A percentile compares a stretch with the other conserved stretches of the same genome.
Conservation (phyloP, 2,113 vertebrate genomes). For the Todiramphus saurophagus region DNA sequence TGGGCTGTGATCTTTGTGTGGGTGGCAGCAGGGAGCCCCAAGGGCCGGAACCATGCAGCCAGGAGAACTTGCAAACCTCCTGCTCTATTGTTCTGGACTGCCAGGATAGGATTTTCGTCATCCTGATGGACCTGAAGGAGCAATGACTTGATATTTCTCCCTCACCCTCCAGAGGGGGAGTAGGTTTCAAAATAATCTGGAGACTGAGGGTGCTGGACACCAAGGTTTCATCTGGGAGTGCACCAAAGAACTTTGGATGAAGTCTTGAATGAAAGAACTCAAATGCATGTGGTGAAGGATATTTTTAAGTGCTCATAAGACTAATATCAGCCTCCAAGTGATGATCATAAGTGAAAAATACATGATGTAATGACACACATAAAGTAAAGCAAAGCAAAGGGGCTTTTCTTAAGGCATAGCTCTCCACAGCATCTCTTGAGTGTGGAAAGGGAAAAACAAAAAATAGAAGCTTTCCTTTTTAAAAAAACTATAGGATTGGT, state of each 20-base stretch:
- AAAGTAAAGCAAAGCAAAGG: background rate
- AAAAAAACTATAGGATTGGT: conserved; percentile 5
- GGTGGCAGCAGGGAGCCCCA: conserved; percentile 75
- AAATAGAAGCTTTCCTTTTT: background rate
- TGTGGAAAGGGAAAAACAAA: background rate
- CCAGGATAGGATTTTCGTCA: background rate
- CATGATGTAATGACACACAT: background rate
- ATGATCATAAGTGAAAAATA: background rate
- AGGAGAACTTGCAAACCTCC: conserved; percentile 66
- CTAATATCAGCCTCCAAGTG: background rate
- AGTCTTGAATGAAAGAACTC: background rate
- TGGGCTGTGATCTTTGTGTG: conserved; percentile 74
- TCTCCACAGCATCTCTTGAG: background rate
- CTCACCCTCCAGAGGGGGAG: background rate
- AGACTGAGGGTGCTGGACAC: background rate
- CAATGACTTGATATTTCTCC: background rate
- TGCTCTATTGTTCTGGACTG: conserved; percentile 35
- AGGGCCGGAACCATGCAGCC: conserved; percentile 68
- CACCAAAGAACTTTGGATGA: background rate
- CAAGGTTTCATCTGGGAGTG: background rate
- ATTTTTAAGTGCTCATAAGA: background rate
- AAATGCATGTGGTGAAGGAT: background rate
- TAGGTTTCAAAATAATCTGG: background rate
- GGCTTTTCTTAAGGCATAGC: background rate
- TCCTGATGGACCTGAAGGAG: background rate